Base-by-base conservation (phyloP, 2,113 vertebrate genomes). In the Sturnus vulgaris region DNA sequence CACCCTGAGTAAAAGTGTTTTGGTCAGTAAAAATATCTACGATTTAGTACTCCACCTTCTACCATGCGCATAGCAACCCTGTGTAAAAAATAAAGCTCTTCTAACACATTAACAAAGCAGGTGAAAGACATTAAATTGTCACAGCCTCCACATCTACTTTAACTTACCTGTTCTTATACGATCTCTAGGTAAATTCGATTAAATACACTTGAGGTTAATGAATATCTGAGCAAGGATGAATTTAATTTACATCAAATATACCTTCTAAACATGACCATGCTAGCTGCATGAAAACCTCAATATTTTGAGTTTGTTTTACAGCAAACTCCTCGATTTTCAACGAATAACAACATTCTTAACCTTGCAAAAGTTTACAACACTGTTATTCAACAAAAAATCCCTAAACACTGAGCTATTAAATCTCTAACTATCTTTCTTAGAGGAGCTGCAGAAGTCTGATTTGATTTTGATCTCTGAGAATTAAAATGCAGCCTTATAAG, bases 401-500 rank as follows among this genome's bases (percentile, higher is more conserved):
- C 28, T 76, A 80, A 69, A 30, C 52, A 86, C 19, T 17, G 12
- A 33, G 77, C 44, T 85, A 79, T 23, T 61, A 86, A 85, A 76
- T 65, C 16, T 78, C 42, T 46, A 33, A 49, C 61, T 42, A 49
- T 10, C 28, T 84, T 90, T 92, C 52, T 80, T 66, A 63, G 52
- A 96, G 65, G 5, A 80, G 33, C 39, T 90, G 56, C 12, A 49
- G 61, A 94, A 52, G 30, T 69, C 46, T 65, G 44, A 92, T 87
- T 88, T 91, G 40, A 96, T 89, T 95, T 94, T 91, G 59, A 94
- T 88, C 68, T 81, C 47, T 72, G 21, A 90, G 79, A 77, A 90
- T 77, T 79, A 91, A 94, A 96, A 91, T 44, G n/a, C 2, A 2
- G 25, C 77, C 59, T 90, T 61, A 55, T 3, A 44, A 35, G 39